phyloP scores from a whole-genome alignment of 1,140 invertebrate species.

The Augochlora pura region DNA sequence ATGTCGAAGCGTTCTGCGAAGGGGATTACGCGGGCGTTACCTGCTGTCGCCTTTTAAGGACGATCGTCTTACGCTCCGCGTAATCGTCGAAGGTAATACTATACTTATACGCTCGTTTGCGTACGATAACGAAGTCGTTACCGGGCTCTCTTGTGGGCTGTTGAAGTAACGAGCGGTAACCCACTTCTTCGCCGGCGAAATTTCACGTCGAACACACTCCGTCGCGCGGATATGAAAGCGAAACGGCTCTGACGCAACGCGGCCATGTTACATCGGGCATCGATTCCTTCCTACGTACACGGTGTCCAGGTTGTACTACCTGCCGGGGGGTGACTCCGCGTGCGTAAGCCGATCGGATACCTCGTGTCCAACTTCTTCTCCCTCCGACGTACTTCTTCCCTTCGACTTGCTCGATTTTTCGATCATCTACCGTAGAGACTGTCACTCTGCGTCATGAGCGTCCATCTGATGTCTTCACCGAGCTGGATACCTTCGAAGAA shows the following conservation, averaged over 20 bases:
- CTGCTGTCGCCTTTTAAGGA: conserved; percentile 43
- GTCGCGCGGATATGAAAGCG: conserved; percentile 1
- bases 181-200: neutral
- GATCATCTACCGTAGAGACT: too few species aligned
- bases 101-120: conserved; percentile 28
- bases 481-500: too few species aligned
- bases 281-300: neutral
- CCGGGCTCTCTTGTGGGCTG: conserved; percentile 15
- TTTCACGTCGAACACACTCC: neutral
- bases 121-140: conserved; percentile 33
- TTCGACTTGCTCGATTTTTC: too few species aligned
- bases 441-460: too few species aligned
- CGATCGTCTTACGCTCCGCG: conserved; percentile 55
- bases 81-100: conserved; percentile 60
- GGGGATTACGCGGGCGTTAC: conserved; percentile 48
- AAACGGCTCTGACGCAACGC: conserved; percentile 14
- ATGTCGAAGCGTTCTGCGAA: conserved; percentile 26
- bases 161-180: neutral
- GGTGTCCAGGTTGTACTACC: too few species aligned
- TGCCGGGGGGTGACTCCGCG: too few species aligned
- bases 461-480: too few species aligned
- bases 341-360: too few species aligned
- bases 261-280: neutral
- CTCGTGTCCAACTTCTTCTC: too few species aligned
- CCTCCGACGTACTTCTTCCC: too few species aligned